Percentiles rank a stretch among this genome's conserved stretches.
Conservation (phyloP, 2,797 vertebrate genomes). For the Microctenopoma steveboyesi region DNA sequence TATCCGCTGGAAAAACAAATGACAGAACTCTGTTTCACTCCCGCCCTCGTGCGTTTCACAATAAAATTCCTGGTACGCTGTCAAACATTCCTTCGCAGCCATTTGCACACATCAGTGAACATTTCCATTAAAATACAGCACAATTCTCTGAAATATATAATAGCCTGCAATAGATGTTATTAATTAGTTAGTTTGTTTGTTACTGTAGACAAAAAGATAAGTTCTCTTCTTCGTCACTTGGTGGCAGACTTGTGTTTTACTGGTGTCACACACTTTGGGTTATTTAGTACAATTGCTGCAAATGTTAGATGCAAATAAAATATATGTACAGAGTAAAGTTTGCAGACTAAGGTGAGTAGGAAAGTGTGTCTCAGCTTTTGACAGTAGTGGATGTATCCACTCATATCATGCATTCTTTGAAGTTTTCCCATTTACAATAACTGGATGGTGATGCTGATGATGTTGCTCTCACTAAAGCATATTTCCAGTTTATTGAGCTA, state of each 20-base stretch:
- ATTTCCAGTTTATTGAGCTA: background rate
- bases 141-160: background rate
- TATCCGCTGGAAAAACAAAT: slow-evolving; percentile 12
- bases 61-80: slow-evolving; percentile 22
- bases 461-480: background rate
- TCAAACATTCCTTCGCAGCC: slow-evolving; percentile 47
- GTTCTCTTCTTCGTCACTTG: slow-evolving; percentile 51
- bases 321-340: too few species aligned
- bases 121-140: background rate
- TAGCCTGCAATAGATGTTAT: background rate
- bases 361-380: too few species aligned
- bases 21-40: slow-evolving; percentile 4
- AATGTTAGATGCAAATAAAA: background rate
- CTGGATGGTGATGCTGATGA: background rate
- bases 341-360: too few species aligned
- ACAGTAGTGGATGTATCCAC: background rate
- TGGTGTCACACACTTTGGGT: background rate
- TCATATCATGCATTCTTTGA: too few species aligned
- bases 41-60: slow-evolving; percentile 4
- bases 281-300: background rate
- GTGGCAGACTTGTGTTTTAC: slow-evolving; percentile 56
- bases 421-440: background rate
- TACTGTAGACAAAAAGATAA: background rate
- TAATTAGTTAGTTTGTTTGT: too few species aligned
- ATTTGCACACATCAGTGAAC: slow-evolving; percentile 8